Conservation (phyloP, 2,113 vertebrate species). For the Cynoglossus semilaevis region DNA sequence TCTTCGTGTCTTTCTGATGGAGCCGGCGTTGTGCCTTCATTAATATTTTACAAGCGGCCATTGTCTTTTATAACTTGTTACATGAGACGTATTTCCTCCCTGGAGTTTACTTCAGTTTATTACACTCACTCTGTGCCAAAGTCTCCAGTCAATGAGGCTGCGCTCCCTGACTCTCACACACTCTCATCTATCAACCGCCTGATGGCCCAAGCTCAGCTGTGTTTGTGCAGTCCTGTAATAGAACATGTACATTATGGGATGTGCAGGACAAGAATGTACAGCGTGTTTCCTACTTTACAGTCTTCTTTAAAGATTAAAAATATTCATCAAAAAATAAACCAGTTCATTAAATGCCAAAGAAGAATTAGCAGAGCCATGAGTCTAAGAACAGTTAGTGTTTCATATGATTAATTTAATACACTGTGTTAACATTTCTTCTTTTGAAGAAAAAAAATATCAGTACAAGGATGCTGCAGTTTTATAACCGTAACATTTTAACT, state of each 20-base stretch:
- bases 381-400: too few species aligned
- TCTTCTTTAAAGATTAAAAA: background rate
- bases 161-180: background rate
- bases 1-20: background rate
- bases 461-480: too few species aligned
- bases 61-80: slow-evolving; percentile 4
- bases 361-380: too few species aligned
- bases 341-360: too few species aligned
- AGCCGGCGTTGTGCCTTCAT: background rate
- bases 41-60: slow-evolving; percentile 13
- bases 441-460: too few species aligned
- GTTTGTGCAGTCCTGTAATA: slow-evolving; percentile 11
- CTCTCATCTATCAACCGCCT: slow-evolving; percentile 12
- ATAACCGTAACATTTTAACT: too few species aligned
- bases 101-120: slow-evolving; percentile 19
- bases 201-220: slow-evolving; percentile 15
- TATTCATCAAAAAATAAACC: background rate
- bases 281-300: background rate
- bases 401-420: too few species aligned
- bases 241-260: background rate
- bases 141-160: slow-evolving; percentile 4
- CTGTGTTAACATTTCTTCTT: too few species aligned
- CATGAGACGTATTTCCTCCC: slow-evolving; percentile 18
- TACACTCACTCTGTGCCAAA: slow-evolving; percentile 11
- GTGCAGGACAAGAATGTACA: too few species aligned